Percentiles rank a stretch among this genome's conserved stretches.
Evolutionary conservation across 2,888 invertebrate species (phyloP).

Genomic region (Macrosoma leucophasiata): DNA sequence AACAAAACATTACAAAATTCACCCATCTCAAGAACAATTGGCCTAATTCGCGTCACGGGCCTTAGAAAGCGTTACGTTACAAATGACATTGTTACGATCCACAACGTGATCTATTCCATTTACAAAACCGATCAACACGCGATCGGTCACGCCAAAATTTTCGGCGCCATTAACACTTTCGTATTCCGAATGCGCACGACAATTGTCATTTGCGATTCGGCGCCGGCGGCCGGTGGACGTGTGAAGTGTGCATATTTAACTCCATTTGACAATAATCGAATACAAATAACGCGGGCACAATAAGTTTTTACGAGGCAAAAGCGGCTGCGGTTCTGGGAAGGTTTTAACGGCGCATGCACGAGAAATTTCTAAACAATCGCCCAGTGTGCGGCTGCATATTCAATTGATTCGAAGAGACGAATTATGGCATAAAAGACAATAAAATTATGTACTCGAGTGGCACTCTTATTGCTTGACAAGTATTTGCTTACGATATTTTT

Average conservation of each 20-base stretch:
- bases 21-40: no score
- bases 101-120: slow-evolving; percentile 41
- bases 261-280: slow-evolving; percentile 48
- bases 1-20: no score
- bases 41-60: no score
- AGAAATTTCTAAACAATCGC: slow-evolving; percentile 57
- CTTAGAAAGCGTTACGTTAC: no score
- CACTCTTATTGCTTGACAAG: no score
- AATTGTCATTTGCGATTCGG: slow-evolving; percentile 62
- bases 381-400: slow-evolving; percentile 54
- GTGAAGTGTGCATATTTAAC: slow-evolving; percentile 54
- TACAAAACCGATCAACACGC: slow-evolving; percentile 40
- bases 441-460: no score
- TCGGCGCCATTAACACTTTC: slow-evolving; percentile 52
- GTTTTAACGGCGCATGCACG: slow-evolving; percentile 53
- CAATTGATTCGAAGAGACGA: no score
- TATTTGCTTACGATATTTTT: no score
- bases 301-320: slow-evolving; percentile 43
- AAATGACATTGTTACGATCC: slow-evolving; percentile 42
- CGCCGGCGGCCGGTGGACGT: slow-evolving; percentile 56
- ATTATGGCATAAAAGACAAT: no score
- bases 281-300: slow-evolving; percentile 54
- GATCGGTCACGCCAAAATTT: slow-evolving; percentile 51
- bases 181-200: slow-evolving; percentile 59
- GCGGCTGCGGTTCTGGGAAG: slow-evolving; percentile 45